A percentile compares a stretch with the other conserved stretches of the same genome.
Evolutionary conservation across 2,797 vertebrate species (phyloP).

Genomic region (Loriculus beryllinus): DNA sequence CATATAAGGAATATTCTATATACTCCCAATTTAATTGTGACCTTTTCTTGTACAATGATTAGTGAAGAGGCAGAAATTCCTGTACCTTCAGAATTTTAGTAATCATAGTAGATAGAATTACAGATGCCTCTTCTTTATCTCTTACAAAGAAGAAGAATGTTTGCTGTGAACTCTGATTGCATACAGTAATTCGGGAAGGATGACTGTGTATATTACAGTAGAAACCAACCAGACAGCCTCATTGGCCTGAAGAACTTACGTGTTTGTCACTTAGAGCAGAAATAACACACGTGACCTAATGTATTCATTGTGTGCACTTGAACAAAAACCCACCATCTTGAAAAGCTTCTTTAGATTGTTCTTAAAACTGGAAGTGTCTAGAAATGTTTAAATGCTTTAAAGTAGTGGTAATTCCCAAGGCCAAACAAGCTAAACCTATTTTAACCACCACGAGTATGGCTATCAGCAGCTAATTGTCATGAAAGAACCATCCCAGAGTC

Average conservation of each 20-base stretch:
- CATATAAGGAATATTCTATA: neutral
- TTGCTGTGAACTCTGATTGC: neutral
- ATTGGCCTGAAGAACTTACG: neutral
- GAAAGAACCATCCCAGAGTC: neutral
- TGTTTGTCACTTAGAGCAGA: neutral
- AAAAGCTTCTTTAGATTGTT: neutral
- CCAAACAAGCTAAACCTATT: neutral
- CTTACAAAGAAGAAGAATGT: neutral
- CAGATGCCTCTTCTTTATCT: neutral
- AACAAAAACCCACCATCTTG: neutral
- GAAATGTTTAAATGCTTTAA: neutral
- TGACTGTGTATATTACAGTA: neutral
- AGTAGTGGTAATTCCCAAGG: neutral
- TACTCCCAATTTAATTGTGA: neutral
- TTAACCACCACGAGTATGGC: neutral
- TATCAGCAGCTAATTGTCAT: neutral
- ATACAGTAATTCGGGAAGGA: neutral
- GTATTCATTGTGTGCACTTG: neutral
- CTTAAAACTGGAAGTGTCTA: neutral
- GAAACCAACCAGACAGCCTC: neutral
- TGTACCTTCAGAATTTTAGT: neutral
- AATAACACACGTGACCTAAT: fast-evolving
- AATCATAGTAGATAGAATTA: neutral
- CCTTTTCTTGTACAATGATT: neutral
- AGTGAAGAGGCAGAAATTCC: neutral